Base-by-base conservation (phyloP, 2,888 invertebrate species). In the Volucella bombylans region DNA sequence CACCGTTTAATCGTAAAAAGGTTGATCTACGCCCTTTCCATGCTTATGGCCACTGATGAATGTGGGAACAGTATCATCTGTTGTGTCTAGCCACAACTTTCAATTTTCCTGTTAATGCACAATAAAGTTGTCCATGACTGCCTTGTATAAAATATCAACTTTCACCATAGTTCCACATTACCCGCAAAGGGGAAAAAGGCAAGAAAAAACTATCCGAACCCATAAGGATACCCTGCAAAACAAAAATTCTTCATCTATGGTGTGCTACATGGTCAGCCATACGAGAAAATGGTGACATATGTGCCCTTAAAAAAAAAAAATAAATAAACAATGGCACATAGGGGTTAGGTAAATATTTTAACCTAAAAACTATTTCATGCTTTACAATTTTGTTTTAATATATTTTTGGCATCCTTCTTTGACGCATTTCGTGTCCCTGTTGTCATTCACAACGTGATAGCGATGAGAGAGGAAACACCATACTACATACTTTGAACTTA, bases 321-420 rank as follows among this genome's bases (percentile, higher is more conserved):
- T 18, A 72, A 11, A 38, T 2, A 55, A 43, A 12, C 67, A 47
- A 45, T 31, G 54, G 54, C 50, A 57, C 68, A 82, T 64, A 69
- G 79, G 74, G 79, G 65, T 79, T 74, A 57, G 59, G 69, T 74
- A 83, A 82, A 79, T 79, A 83, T 83, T 83, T 79, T 68, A 74
- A 79, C 57, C 68, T 54, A n/a, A 65, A 64, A 79, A 52, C 50
- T 38, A 47, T 52, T 64, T 59, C 67, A 55, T 67, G 52, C 47
- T 72, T 43, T 57, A 68, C 68, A 47, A 47, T 50, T 72, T 54
- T 68, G 18, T 55, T n/a, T 18, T 31, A n/a, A 10, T 54, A 11
- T 49, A 31, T 14, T 2, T 39, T 57, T 55, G 14, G 31, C 4
- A 31, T 31, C 31, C 4, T 31, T 31, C 23, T 31, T 31, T 2